A percentile compares a stretch with the other conserved stretches of the same genome.
phyloP scores from a whole-genome alignment of 2,113 vertebrate genomes.

The Siniperca chuatsi region DNA sequence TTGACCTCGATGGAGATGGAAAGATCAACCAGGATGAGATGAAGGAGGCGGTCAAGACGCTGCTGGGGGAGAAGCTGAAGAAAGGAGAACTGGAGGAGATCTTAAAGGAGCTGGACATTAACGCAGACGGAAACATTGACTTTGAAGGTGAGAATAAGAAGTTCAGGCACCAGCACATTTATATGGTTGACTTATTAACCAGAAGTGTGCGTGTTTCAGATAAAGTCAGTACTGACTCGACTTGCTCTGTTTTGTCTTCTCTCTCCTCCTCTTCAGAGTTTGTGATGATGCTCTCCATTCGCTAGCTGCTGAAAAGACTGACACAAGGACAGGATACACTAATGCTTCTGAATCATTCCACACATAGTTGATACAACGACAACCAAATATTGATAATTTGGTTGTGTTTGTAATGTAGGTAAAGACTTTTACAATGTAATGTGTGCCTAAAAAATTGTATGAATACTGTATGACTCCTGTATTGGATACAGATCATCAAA shows the following conservation, averaged over 20 bases:
- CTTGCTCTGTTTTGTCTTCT: slow-evolving; percentile 10
- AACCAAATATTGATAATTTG: neutral
- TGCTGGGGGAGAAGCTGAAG: slow-evolving; percentile 90
- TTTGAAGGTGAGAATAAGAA: slow-evolving; percentile 89
- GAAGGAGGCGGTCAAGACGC: slow-evolving; percentile 66
- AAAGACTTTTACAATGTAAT: slow-evolving; percentile 12
- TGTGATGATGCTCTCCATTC: slow-evolving; percentile 86
- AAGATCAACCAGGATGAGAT: slow-evolving; percentile 81
- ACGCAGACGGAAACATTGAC: slow-evolving; percentile 93
- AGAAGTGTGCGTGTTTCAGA: neutral
- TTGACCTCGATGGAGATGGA: slow-evolving; percentile 81
- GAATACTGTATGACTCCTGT: neutral
- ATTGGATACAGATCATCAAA: neutral
- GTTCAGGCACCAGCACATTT: neutral
- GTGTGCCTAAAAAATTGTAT: slow-evolving; percentile 37
- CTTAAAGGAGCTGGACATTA: slow-evolving; percentile 94
- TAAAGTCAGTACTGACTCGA: neutral
- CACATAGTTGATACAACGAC: neutral
- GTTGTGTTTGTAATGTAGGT: slow-evolving; percentile 13
- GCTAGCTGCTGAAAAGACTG: slow-evolving; percentile 43
- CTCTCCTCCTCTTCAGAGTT: slow-evolving; percentile 77
- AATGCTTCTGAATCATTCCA: neutral
- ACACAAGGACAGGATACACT: neutral
- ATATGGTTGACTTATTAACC: neutral
- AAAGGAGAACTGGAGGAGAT: slow-evolving; percentile 96